phyloP scores from a whole-genome alignment of 2,113 vertebrate species.

The Calyptomena viridis region DNA sequence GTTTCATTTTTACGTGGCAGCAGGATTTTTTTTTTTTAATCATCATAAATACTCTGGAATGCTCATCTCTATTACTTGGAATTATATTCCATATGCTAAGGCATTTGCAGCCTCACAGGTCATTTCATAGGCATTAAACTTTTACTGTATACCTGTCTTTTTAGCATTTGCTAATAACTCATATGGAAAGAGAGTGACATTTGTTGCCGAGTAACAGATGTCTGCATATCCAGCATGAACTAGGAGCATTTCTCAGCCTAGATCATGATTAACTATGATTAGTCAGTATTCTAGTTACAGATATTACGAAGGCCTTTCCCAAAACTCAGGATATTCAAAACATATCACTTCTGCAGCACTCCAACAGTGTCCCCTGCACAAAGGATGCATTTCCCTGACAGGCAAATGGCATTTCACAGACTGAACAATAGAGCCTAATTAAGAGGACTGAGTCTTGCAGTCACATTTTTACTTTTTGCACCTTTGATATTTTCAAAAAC shows the following conservation, averaged over 20 bases:
- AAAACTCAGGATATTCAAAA: not conserved
- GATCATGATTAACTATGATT: conserved; percentile 6
- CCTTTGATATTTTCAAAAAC: not conserved
- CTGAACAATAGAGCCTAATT: not conserved
- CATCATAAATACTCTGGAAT: not conserved
- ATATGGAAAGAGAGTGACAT: not conserved
- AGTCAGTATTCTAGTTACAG: not conserved
- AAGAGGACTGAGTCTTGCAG: not conserved
- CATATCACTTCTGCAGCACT: not conserved
- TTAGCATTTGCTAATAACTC: conserved; percentile 38
- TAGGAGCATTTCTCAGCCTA: not conserved
- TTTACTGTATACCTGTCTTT: conserved; percentile 23
- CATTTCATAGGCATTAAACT: conserved; percentile 43
- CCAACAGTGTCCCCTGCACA: not conserved
- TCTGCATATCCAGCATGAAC: not conserved
- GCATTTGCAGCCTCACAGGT: not conserved
- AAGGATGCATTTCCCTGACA: not conserved
- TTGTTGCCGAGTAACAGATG: conserved; percentile 23
- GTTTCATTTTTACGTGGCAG: not conserved
- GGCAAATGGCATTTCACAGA: not conserved
- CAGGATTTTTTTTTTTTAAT: not conserved
- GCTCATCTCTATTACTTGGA: not conserved
- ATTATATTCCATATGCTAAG: not conserved
- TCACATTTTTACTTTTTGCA: not conserved
- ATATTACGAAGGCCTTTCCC: not conserved